phyloP scores from a whole-genome alignment of 2,797 vertebrate genomes.

The Oryzias sinensis region DNA sequence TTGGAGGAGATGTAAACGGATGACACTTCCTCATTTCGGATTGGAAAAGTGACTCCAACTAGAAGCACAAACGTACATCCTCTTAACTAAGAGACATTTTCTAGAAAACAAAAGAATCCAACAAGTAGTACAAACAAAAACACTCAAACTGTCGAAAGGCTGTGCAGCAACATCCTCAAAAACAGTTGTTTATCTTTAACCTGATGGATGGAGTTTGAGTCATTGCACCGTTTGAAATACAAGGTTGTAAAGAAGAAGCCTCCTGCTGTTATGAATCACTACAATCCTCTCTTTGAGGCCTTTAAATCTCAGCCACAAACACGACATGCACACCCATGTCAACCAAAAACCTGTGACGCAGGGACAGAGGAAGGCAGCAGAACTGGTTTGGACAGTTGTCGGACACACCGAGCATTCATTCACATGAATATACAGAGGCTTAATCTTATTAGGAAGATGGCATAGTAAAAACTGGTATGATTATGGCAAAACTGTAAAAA shows the following conservation, averaged over 20 bases:
- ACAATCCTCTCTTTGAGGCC: background rate
- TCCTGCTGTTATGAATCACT: conserved; percentile 1
- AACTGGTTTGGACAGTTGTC: conserved; percentile 59
- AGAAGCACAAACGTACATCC: no score
- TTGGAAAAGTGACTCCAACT: no score
- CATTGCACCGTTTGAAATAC: conserved; percentile 9
- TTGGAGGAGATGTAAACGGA: no score
- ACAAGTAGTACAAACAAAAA: conserved; percentile 37
- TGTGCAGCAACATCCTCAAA: no score
- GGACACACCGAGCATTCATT: conserved; percentile 20
- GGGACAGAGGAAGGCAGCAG: conserved; percentile 25
- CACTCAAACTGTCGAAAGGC: conserved; percentile 7
- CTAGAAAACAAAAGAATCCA: conserved; percentile 13
- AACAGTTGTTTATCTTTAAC: no score
- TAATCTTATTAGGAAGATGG: conserved; percentile 2
- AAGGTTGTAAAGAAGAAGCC: background rate
- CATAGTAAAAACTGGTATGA: background rate
- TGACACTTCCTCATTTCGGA: no score
- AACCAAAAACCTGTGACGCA: conserved; percentile 13
- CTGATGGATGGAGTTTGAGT: conserved; percentile 15
- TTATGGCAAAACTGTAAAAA: background rate
- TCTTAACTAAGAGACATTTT: no score
- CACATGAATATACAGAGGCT: background rate
- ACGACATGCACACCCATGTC: conserved; percentile 33
- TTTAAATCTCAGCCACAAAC: background rate